Percentiles rank a stretch among this genome's conserved stretches.
These are phyloP conservation scores for Eustalomyia histrio DNA, from an alignment of 2,888 invertebrate species.

Conservation along the genomic window DNA sequence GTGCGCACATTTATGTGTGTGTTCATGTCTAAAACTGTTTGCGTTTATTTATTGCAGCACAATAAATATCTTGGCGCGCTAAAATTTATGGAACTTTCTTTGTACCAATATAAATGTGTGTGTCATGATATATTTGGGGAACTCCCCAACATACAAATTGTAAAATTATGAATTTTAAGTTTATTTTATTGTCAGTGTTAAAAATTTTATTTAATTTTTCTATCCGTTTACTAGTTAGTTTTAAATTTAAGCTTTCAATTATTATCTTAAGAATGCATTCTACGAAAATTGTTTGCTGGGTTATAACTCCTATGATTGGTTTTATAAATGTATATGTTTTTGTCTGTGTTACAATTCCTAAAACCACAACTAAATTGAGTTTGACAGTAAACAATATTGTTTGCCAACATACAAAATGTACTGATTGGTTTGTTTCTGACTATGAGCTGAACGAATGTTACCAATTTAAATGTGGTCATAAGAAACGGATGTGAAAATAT, in stretches of 20 bases:
- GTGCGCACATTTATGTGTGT: neutral
- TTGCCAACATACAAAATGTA: constrained; percentile 10
- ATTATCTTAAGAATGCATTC: too few species aligned
- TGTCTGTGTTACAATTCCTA: constrained; percentile 34
- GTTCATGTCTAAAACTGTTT: constrained; percentile 47
- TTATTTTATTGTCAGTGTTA: too few species aligned
- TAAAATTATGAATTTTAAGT: too few species aligned
- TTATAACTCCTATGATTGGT: too few species aligned
- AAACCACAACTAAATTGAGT: constrained; percentile 58
- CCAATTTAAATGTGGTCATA: constrained; percentile 46
- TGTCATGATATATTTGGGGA: neutral
- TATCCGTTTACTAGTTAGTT: too few species aligned
- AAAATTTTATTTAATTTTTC: too few species aligned
- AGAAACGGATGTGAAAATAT: constrained; percentile 37
- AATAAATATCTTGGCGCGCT: constrained; percentile 54
- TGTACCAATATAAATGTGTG: neutral
- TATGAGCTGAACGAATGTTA: constrained; percentile 37
- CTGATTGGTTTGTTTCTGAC: constrained; percentile 13
- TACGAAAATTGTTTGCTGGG: too few species aligned
- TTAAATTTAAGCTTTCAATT: too few species aligned
- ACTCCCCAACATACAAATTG: too few species aligned
- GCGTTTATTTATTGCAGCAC: constrained; percentile 61
- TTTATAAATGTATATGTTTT: too few species aligned
- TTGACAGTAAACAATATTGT: constrained; percentile 60
- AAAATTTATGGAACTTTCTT: constrained; percentile 46